Conservation (phyloP, 2,888 invertebrate genomes). For the Latheticus oryzae region DNA sequence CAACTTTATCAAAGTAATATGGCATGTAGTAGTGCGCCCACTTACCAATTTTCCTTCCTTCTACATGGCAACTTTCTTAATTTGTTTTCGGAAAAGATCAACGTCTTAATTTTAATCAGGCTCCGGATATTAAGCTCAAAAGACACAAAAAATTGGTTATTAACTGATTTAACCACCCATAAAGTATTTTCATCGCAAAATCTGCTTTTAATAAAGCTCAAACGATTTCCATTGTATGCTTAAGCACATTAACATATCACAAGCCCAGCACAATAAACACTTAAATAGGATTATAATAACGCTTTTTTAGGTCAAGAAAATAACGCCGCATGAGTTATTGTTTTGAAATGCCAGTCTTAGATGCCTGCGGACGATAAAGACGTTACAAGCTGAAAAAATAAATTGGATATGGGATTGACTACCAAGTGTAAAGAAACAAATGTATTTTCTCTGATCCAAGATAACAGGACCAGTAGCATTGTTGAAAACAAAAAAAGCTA, state of each 20-base stretch:
- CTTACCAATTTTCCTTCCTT: conserved; percentile 8
- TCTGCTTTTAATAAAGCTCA: conserved; percentile 9
- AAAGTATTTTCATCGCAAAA: conserved; percentile 1
- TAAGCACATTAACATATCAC: conserved; percentile 28
- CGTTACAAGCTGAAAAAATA: conserved; percentile 34
- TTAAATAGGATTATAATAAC: conserved; percentile 39
- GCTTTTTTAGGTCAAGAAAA: conserved; percentile 36
- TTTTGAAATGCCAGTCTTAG: conserved; percentile 25
- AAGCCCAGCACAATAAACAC: conserved; percentile 30
- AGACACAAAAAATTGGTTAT: conserved; percentile 18
- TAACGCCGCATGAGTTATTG: conserved; percentile 36
- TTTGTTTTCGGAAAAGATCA: conserved; percentile 31
- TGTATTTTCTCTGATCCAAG: conserved; percentile 32
- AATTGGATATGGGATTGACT: conserved; percentile 38
- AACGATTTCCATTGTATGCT: conserved; percentile 29
- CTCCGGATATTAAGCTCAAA: conserved; percentile 18
- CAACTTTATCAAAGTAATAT: conserved; percentile 51
- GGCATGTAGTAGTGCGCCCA: conserved; percentile 32
- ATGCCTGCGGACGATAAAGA: conserved; percentile 26
- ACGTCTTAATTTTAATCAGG: conserved; percentile 34
- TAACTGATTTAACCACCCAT: conserved; percentile 28
- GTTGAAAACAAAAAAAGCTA: conserved; percentile 29
- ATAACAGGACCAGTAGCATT: conserved; percentile 26
- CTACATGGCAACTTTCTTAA: conserved; percentile 32
- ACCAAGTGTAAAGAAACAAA: conserved; percentile 35